Evolutionary conservation across 2,888 invertebrate species (phyloP), one percentile per base, ranked within the genome.

Genomic region (Cephalotes varians): DNA sequence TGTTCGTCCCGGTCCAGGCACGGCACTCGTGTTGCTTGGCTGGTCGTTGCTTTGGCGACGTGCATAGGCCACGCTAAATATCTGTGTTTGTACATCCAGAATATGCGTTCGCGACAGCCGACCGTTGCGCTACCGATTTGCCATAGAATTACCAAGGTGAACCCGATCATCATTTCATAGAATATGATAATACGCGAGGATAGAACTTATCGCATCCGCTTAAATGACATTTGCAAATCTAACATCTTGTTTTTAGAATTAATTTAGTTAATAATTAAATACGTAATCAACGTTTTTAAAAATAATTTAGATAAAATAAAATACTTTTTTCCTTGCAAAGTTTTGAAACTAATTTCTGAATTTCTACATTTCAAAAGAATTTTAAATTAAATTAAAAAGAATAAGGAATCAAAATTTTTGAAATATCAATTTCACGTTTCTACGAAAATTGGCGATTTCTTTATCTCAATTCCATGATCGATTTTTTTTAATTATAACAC

Each of bases 51-150:
- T n/a, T 31, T 12, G 44, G 28, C 37, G 54, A 76, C 67, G 73
- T 82, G 77, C 84, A 80, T 74, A 67, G 81, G 72, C 79, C 54
- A 37, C 67, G 79, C 44, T 54, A 82, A 86, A 89, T 91, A 91
- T 91, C 92, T 86, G 71, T 91, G 91, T 92, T 91, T 92, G 88
- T 87, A 85, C 91, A 92, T 83, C 83, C 85, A 85, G 87, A 85
- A 87, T 87, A 77, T 77, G 65, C 82, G 76, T 82, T 84, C 67
- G 67, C 76, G 69, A 81, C 71, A 69, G 81, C 44, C 44, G 54
- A 28, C 37, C 80, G 72, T 67, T 64, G 62, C 81, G 76, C 74
- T 80, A 65, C 64, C 37, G 85, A 84, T 82, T 80, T 64, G 64
- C 49, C 56, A 25, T 25, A 44, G 81, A 83, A 83, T 83, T 73